Conservation (phyloP, 2,113 vertebrate genomes). For the Sapayoa aenigma region DNA sequence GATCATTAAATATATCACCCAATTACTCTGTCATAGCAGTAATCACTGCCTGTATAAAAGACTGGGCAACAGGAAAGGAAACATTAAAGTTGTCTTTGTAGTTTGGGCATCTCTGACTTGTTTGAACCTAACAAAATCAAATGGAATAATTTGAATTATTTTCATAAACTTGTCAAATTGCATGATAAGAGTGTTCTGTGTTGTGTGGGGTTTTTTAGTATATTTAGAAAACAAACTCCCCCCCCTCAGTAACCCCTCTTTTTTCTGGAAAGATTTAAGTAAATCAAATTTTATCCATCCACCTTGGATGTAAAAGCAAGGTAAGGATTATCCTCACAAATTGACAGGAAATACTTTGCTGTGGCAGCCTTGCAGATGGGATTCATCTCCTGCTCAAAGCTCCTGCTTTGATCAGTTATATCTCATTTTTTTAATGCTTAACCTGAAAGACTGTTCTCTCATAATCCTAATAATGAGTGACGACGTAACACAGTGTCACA, state of each 20-base stretch:
- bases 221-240: not conserved
- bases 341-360: not conserved
- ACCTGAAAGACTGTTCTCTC: not conserved
- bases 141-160: not conserved
- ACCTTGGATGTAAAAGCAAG: not conserved
- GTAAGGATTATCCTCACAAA: not conserved
- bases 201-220: not conserved
- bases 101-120: not conserved
- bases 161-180: not conserved
- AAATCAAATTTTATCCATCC: not conserved
- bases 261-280: not conserved
- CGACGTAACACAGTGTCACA: not conserved
- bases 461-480: not conserved
- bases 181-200: not conserved
- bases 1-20: not conserved
- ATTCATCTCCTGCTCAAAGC: not conserved
- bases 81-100: not conserved
- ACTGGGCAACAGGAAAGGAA: not conserved
- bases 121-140: not conserved
- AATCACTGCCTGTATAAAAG: not conserved
- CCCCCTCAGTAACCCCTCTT: not conserved
- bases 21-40: not conserved
- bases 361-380: not conserved
- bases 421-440: not conserved
- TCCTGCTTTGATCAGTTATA: not conserved